A percentile compares a stretch with the other conserved stretches of the same genome.
Conservation (phyloP, 2,797 vertebrate genomes). For the Propithecus perrieri region DNA sequence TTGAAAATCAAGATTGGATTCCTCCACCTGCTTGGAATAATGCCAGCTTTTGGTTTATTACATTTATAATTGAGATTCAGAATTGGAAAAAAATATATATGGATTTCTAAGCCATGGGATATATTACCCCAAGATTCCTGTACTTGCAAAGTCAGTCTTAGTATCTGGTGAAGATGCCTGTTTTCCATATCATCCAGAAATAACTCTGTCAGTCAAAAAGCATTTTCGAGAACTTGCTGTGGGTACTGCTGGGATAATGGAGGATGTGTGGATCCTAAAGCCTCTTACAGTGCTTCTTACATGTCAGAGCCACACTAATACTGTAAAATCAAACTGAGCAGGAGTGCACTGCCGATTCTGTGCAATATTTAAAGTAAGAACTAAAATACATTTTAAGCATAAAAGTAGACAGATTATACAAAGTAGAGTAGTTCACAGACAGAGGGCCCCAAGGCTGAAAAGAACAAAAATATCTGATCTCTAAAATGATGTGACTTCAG, state of each 20-base stretch:
- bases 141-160: slow-evolving; percentile 18
- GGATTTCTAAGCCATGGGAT: background rate
- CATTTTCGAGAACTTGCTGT: background rate
- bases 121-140: background rate
- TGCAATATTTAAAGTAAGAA: slow-evolving; percentile 28
- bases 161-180: background rate
- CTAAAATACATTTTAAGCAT: slow-evolving; percentile 57
- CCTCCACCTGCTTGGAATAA: background rate
- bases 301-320: background rate
- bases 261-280: background rate
- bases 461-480: slow-evolving; percentile 55
- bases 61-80: background rate
- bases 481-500: background rate
- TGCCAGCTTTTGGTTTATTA: slow-evolving; percentile 24
- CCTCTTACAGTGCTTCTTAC: background rate
- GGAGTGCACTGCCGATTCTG: background rate
- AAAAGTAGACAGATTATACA: slow-evolving; percentile 49
- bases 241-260: background rate
- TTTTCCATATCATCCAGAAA: slow-evolving; percentile 16
- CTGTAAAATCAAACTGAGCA: background rate
- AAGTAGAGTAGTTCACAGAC: slow-evolving; percentile 36
- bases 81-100: background rate
- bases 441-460: slow-evolving; percentile 40
- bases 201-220: background rate
- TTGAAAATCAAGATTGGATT: slow-evolving; percentile 23